A percentile compares a stretch with the other conserved stretches of the same genome.
phyloP scores from a whole-genome alignment of 2,797 vertebrate genomes.

The Protonibea diacanthus region DNA sequence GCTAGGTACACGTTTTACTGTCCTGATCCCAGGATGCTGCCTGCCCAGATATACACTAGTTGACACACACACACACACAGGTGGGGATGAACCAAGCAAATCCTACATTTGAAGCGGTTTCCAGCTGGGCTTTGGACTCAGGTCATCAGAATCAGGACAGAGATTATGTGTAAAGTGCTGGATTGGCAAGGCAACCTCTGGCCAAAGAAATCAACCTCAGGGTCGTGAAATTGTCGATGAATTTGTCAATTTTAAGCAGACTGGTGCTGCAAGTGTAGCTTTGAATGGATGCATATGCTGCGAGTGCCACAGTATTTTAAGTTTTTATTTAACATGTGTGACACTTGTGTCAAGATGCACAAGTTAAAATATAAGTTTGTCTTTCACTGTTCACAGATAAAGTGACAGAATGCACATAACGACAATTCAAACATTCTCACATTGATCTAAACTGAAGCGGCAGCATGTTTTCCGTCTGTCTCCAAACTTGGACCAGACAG shows the following conservation, averaged over 20 bases:
- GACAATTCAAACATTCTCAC: not conserved
- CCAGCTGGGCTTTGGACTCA: constrained; percentile 17
- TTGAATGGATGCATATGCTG: not conserved
- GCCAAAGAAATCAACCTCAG: not conserved
- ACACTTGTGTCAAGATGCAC: not conserved
- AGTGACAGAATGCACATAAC: constrained; percentile 5
- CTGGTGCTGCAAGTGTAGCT: not conserved
- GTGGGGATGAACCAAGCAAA: constrained; percentile 39
- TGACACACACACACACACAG: constrained; percentile 20
- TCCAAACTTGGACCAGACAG: not conserved
- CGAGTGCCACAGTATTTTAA: no score
- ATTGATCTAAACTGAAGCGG: constrained; percentile 18
- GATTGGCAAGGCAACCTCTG: constrained; percentile 37
- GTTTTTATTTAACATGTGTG: not conserved
- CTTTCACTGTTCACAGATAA: not conserved
- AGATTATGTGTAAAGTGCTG: constrained; percentile 37
- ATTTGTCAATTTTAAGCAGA: not conserved
- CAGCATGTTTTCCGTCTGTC: constrained; percentile 23
- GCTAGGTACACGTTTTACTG: constrained; percentile 20
- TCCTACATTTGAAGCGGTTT: constrained; percentile 51
- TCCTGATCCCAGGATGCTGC: constrained; percentile 45
- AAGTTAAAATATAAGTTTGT: not conserved
- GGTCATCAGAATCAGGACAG: constrained; percentile 51
- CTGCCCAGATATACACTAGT: constrained; percentile 37
- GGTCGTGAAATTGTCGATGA: constrained; percentile 3